Base-by-base conservation (phyloP, 2,888 invertebrate species). In the Eupithecia insigniata region DNA sequence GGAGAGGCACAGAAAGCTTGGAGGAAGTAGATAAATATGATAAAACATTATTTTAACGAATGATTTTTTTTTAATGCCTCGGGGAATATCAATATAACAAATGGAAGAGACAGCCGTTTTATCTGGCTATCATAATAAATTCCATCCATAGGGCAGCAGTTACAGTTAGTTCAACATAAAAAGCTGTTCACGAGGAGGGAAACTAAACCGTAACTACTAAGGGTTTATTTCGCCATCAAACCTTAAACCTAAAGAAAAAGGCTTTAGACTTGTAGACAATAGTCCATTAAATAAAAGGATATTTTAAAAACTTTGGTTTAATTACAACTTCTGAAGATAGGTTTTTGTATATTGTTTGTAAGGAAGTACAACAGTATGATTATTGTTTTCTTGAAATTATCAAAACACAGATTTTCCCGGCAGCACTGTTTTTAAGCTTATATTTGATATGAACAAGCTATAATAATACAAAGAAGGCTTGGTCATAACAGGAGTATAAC, bases 231-330 rank as follows among this genome's bases (percentile, higher is more conserved):
- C 1, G 8, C 46, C 46, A n/a, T n/a, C n/a, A 18, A 18, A 46
- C n/a, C n/a, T 46, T 8, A 34, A n/a, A n/a, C 46, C 46, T n/a
- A 6, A 16, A 18, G 43, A 43, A 43, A 18, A n/a, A 1, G 5
- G 7, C n/a, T n/a, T 6, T 6, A 8, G 46, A n/a, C 46, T 46
- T 18, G 46, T n/a, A 46, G 22, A 46, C 10, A 51, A 22, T 22
- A 51, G 10, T 2, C 10, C 1, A 51, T 22, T 22, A 51, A 22
- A 22, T 46, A 46, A 77, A 66, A 72, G 51, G 16, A 61, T n/a
- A 34, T 14, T 66, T 74, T 68, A 76, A 66, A 72, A 75, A 73
- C 73, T 70, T 28, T 71, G 28, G 65, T 79, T 71, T 79, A 78
- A 77, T 78, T 74, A 75, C 70, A 77, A 51, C 71, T 69, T 62